Conservation (phyloP, 2,888 invertebrate genomes). For the Gerosis bhagava region DNA sequence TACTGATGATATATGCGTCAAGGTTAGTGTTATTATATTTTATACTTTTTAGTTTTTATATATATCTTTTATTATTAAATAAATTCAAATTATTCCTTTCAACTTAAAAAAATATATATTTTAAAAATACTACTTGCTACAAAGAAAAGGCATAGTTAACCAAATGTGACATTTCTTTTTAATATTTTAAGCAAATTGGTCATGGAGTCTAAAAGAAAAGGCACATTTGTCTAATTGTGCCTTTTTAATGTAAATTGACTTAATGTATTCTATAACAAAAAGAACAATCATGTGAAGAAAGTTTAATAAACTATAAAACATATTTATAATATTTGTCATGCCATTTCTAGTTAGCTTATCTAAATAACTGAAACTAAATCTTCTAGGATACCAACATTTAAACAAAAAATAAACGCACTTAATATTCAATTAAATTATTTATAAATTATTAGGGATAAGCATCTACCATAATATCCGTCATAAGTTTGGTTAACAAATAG, state of each 20-base stretch:
- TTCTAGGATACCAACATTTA: not conserved
- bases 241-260: not conserved
- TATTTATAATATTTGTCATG: not conserved
- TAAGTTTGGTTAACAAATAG: not conserved
- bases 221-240: not conserved
- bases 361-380: not conserved
- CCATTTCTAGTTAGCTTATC: not conserved
- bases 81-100: not conserved
- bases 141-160: slow-evolving; percentile 1
- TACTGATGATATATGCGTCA: slow-evolving; percentile 6
- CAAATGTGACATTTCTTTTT: not conserved
- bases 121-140: not conserved
- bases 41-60: slow-evolving; percentile 9
- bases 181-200: no score
- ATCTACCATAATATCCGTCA: no score
- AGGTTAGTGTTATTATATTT: slow-evolving; percentile 9
- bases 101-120: not conserved
- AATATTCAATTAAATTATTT: not conserved
- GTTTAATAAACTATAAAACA: not conserved
- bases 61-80: slow-evolving; percentile 6
- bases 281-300: not conserved
- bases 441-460: not conserved
- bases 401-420: no score
- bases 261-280: not conserved
- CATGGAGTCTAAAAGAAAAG: not conserved